Percentiles rank a stretch among this genome's conserved stretches.
These are phyloP conservation scores for Dermochelys coriacea DNA, from an alignment of 2,797 vertebrate species.

Conservation along the genomic window DNA sequence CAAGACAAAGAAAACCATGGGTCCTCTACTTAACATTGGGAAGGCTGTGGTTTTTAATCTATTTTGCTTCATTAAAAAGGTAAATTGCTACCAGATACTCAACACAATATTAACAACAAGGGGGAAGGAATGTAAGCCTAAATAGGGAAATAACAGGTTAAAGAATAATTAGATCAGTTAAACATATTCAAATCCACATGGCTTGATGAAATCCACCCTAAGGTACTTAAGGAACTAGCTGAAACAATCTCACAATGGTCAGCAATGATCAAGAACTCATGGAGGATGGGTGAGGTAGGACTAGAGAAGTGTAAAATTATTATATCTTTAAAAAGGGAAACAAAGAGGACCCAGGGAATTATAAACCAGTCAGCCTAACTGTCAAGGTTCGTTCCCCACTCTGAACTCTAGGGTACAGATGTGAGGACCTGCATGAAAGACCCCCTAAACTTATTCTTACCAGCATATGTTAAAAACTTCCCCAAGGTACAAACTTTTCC, in stretches of 20 bases:
- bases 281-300: neutral
- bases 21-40: neutral
- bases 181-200: neutral
- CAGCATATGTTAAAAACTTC: no score
- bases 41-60: neutral
- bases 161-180: neutral
- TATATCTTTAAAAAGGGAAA: neutral
- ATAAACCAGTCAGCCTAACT: neutral
- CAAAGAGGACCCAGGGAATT: neutral
- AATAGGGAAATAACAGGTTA: neutral
- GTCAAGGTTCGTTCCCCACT: no score
- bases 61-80: neutral
- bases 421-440: no score
- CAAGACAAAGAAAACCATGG: neutral
- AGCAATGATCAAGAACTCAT: neutral
- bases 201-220: neutral
- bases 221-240: neutral
- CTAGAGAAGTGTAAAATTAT: neutral
- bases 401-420: no score
- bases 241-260: neutral
- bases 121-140: neutral
- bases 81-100: neutral
- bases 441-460: no score
- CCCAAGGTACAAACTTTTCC: no score
- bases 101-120: neutral